Evolutionary conservation across 2,113 vertebrate species (phyloP).

Genomic region (Ailuropoda melanoleuca): DNA sequence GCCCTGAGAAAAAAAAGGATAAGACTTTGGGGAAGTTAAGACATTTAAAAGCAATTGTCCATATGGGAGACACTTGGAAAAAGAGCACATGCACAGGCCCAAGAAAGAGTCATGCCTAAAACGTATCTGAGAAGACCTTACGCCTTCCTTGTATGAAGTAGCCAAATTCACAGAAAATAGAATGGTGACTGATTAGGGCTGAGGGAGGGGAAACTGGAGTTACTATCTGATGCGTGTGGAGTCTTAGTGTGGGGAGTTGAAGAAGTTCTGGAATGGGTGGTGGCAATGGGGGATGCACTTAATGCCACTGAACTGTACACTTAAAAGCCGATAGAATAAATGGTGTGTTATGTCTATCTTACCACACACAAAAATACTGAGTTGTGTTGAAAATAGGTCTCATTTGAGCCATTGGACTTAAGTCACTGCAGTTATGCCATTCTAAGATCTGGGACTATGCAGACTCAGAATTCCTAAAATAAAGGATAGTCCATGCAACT

Average conservation of each 20-base stretch:
- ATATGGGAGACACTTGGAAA: background rate
- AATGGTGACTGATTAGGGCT: background rate
- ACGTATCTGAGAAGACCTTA: background rate
- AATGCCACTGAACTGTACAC: background rate
- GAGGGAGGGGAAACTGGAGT: background rate
- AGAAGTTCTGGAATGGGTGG: background rate
- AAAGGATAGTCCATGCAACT: background rate
- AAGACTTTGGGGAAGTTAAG: too few relatives aligned
- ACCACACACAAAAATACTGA: background rate
- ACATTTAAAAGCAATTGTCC: background rate
- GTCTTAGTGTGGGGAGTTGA: background rate
- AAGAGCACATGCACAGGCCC: background rate
- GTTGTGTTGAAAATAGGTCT: background rate
- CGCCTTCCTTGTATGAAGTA: background rate
- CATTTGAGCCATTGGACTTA: background rate
- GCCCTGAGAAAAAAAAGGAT: background rate
- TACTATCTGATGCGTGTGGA: background rate
- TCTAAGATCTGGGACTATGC: background rate
- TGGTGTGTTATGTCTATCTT: background rate
- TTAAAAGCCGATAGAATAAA: background rate
- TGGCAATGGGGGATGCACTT: background rate
- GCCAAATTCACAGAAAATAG: background rate
- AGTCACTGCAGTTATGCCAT: background rate
- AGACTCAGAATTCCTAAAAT: background rate
- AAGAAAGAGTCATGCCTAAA: too few relatives aligned